Conservation (phyloP, 2,113 vertebrate genomes). For the Puffinus mauretanicus region DNA sequence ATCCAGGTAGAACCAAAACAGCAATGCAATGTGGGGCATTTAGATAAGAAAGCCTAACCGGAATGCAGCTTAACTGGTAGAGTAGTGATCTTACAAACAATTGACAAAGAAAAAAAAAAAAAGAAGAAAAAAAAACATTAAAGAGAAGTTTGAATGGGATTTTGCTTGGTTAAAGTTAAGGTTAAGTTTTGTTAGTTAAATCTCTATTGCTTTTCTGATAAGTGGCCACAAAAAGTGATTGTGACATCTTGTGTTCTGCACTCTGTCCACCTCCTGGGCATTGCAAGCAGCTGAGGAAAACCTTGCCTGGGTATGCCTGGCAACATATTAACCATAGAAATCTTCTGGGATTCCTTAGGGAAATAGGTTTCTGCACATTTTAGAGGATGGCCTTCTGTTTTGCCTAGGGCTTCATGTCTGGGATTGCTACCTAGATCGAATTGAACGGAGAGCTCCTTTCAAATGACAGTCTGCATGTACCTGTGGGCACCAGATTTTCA, state of each 20-base stretch:
- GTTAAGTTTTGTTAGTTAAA: background rate
- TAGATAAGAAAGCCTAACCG: background rate
- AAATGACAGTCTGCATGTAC: background rate
- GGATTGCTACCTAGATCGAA: background rate
- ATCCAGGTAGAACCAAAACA: background rate
- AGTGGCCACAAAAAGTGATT: background rate
- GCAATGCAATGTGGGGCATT: background rate
- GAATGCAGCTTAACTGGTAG: background rate
- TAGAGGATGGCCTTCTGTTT: constrained; percentile 53
- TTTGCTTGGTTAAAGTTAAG: background rate
- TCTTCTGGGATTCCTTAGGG: constrained; percentile 17
- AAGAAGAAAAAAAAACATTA: background rate
- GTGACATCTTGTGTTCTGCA: constrained; percentile 29
- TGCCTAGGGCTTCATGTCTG: constrained; percentile 34
- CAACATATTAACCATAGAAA: constrained; percentile 9
- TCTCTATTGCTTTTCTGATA: background rate
- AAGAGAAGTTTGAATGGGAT: background rate
- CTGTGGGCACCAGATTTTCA: background rate
- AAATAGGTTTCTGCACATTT: constrained; percentile 17
- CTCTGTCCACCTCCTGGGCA: constrained; percentile 41
- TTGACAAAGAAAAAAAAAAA: background rate
- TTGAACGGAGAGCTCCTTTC: background rate
- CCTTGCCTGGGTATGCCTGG: constrained; percentile 39
- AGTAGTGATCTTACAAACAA: background rate
- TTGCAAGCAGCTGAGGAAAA: constrained; percentile 37